These are phyloP conservation scores for Calliscelio sp. DNA, from an alignment of 2,888 invertebrate species.

Conservation along the genomic window DNA sequence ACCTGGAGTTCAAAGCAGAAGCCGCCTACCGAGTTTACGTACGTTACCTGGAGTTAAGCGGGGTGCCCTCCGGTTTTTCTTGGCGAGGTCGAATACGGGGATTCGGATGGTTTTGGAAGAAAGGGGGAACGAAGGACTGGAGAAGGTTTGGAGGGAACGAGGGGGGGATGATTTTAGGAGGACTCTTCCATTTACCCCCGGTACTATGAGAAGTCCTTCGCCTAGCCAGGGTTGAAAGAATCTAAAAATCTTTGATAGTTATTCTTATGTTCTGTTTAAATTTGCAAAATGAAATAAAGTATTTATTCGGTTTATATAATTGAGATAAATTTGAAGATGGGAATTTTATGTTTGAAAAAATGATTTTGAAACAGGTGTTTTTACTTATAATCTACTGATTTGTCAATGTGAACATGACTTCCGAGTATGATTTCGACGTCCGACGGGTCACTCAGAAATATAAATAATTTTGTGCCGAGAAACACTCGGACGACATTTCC, in stretches of 20 bases:
- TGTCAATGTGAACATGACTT: conserved; percentile 83
- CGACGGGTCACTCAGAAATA: conserved; percentile 82
- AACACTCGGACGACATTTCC: conserved; percentile 81
- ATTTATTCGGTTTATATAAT: no score
- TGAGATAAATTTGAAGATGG: no score
- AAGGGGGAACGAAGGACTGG: conserved; percentile 87
- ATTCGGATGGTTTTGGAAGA: conserved; percentile 87
- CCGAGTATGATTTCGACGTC: conserved; percentile 84
- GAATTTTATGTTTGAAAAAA: not conserved
- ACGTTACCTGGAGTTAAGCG: no score
- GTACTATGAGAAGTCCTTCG: conserved; percentile 84
- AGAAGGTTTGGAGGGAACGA: conserved; percentile 87
- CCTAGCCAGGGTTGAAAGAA: conserved; percentile 85
- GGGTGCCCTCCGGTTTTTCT: no score
- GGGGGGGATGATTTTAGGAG: conserved; percentile 87
- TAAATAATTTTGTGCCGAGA: conserved; percentile 81
- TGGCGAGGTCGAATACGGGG: no score
- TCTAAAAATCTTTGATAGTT: conserved; percentile 76
- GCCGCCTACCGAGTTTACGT: no score
- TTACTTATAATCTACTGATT: conserved; percentile 83
- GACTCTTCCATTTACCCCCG: conserved; percentile 87
- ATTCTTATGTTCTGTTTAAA: no score
- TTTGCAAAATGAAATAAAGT: no score
- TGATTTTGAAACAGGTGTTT: not conserved
- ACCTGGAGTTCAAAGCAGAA: no score